Evolutionary conservation across 2,113 vertebrate genomes (phyloP), one percentile per base, ranked within the genome.

Genomic region (Tenebrosternarchus preto): DNA sequence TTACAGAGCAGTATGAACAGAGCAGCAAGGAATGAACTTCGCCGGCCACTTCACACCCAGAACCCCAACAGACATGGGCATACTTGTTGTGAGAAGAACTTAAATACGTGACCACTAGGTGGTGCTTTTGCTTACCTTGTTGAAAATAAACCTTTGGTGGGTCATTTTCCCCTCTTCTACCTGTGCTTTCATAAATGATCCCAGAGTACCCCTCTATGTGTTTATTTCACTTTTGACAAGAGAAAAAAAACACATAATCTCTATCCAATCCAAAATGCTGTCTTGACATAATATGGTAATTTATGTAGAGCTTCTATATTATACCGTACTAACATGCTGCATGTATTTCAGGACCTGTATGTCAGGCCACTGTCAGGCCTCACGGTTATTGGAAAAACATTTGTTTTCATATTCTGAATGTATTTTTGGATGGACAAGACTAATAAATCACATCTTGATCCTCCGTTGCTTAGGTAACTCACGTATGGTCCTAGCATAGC

Each of bases 391-490:
- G 29, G 39, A 7, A 46, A 55, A 36, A 27, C 29, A 39, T 55
- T 36, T 16, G 39, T 73, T 36, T 4, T 66, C 63, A 33, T 31
- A 20, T 36, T 33, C 15, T 33, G 29, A 33, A 29, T 64, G 25
- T 84, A 78, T 82, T 76, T 72, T 78, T 85, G 85, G 67, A 83
- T 12, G 3, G 29, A 56, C 36, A 8, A 66, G 67, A 82, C 76
- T 70, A 86, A 66, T 61, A 81, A 67, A 84, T 73, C 22, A 27
- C 33, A 25, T 61, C 81, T 63, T 60, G 36, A 64, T 53, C 50
- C 79, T 76, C 43, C 24, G n/a, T 59, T 71, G 70, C 64, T 70
- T 78, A 84, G 20, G 53, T 64, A 79, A 60, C 56, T 59, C 78
- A 77, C 80, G 81, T 87, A 76, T 59, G 69, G 86, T 80, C 67